Conservation (phyloP, 2,113 vertebrate genomes). For the Leucosticte australis region DNA sequence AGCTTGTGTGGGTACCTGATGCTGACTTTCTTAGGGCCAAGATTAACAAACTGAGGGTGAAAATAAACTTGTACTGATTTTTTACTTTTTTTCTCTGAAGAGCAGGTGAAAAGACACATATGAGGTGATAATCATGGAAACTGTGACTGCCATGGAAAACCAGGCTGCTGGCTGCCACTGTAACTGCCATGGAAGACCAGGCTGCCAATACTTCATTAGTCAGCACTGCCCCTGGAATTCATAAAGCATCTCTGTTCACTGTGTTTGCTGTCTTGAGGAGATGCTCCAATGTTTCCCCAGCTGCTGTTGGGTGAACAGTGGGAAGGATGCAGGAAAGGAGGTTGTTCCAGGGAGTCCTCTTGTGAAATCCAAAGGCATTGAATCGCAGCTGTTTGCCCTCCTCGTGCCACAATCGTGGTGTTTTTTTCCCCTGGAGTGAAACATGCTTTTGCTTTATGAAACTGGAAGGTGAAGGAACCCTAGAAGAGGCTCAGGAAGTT, state of each 20-base stretch:
- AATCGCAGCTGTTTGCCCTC: background rate
- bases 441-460: background rate
- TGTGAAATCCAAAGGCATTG: background rate
- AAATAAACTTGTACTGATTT: background rate
- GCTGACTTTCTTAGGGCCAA: background rate
- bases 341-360: background rate
- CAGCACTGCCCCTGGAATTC: background rate
- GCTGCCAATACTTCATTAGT: background rate
- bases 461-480: background rate
- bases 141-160: background rate
- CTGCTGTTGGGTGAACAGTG: background rate
- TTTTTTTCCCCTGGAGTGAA: background rate
- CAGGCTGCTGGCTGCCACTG: background rate
- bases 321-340: background rate
- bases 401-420: rapidly evolving
- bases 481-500: background rate
- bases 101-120: background rate
- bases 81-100: background rate
- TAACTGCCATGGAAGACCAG: background rate
- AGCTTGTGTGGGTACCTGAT: background rate
- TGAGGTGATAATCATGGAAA: background rate
- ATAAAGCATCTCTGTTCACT: background rate
- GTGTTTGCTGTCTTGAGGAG: background rate
- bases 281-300: background rate
- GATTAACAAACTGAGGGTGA: background rate